Conservation (phyloP, 2,888 invertebrate genomes). For the Lochmaea crataegi region DNA sequence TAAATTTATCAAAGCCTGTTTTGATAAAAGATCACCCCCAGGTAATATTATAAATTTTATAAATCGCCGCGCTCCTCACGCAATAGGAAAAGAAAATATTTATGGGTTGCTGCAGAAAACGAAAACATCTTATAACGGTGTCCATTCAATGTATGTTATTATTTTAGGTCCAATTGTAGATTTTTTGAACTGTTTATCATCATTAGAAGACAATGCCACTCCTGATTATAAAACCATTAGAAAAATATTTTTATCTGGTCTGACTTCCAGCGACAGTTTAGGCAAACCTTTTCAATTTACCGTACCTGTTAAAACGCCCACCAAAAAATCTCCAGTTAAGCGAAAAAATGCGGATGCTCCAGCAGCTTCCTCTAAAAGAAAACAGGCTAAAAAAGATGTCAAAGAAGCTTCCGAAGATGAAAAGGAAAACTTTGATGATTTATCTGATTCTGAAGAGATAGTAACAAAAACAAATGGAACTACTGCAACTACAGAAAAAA, state of each 20-base stretch:
- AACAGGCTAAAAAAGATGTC: neutral
- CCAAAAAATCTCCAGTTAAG: slow-evolving; percentile 5
- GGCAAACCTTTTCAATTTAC: slow-evolving; percentile 73
- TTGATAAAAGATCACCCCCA: slow-evolving; percentile 45
- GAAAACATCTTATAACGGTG: too few relatives aligned
- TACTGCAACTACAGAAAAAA: neutral
- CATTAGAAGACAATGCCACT: slow-evolving; percentile 75
- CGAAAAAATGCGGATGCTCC: neutral
- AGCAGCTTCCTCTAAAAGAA: slow-evolving; percentile 3
- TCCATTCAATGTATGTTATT: neutral
- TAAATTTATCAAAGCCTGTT: slow-evolving; percentile 49
- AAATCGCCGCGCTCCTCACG: neutral
- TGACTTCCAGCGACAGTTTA: slow-evolving; percentile 70
- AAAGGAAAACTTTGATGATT: slow-evolving; percentile 13
- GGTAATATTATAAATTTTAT: slow-evolving; percentile 38
- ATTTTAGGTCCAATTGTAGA: slow-evolving; percentile 72
- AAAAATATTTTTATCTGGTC: slow-evolving; percentile 73
- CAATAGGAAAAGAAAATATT: too few relatives aligned
- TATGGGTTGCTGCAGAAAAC: too few relatives aligned
- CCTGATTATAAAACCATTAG: slow-evolving; percentile 82
- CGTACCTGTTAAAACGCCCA: slow-evolving; percentile 20
- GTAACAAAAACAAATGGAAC: neutral
- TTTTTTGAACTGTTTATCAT: slow-evolving; percentile 76
- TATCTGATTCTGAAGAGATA: slow-evolving; percentile 5
- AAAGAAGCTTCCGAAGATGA: slow-evolving; percentile 4